Evolutionary conservation across 2,113 vertebrate genomes (phyloP), one percentile per base, ranked within the genome.

Genomic region (Tympanuchus pallidicinctus): DNA sequence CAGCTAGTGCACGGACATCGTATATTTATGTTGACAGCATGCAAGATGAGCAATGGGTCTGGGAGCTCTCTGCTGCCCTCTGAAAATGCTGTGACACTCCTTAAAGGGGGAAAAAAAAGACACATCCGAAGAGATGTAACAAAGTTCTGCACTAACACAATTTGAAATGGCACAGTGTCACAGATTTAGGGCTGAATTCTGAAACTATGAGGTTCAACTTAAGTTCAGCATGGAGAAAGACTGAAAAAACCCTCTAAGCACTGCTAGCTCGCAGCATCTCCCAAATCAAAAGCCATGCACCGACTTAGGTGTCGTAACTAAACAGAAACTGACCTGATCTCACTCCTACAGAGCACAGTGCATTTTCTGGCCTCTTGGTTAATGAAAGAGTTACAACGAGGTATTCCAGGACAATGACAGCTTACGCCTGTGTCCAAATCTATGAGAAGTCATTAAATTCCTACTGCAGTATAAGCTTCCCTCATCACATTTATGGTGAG

Each of bases 391-490:
- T 28, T 45, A 45, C 16, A 64, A 36, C 32, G 42, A 71, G 8
- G 10, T 45, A 38, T 8, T 64, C 59, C 18, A 12, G 36, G 67
- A 38, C n/a, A 54, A 28, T 0, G 0, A 38, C 45, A 76, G 42
- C 60, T 78, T 28, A 30, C 8, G 27, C 9, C 24, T 50, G 32
- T 32, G 20, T 56, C 34, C 32, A 27, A 52, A 50, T 13, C 16
- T 32, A 8, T 3, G 7, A 63, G 15, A 63, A 87, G 27, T 43
- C 60, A 57, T 40, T 40, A 5, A 34, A 69, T 52, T 72, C 60
- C 66, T 67, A 12, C 36, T 0, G 0, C 32, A 27, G 3, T 16
- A 17, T 0, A 17, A 7, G 36, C 27, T 63, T 0, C 2, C 42
- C 61, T 52, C 47, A 28, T 36, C 67, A 3, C 15, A 27, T 45